A percentile compares a stretch with the other conserved stretches of the same genome.
Conservation (phyloP, 2,888 invertebrate species). For the Meteorus cinctellus region DNA sequence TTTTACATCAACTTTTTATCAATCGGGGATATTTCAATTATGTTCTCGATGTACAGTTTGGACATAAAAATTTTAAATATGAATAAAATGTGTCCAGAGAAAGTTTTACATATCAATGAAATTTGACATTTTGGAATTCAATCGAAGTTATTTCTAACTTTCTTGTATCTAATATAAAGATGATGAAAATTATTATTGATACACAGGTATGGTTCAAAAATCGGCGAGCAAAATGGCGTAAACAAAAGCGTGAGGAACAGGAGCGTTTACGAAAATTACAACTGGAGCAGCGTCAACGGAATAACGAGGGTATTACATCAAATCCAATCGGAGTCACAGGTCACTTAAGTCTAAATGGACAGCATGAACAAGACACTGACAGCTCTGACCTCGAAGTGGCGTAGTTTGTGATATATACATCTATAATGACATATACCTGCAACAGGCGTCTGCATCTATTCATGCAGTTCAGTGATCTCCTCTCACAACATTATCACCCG, state of each 20-base stretch:
- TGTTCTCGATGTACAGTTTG: too few species aligned
- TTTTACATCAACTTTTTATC: too few species aligned
- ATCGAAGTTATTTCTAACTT: too few species aligned
- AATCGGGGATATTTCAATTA: too few species aligned
- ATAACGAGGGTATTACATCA: conserved; percentile 65
- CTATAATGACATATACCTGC: conserved; percentile 4
- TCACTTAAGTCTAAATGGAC: conserved; percentile 62
- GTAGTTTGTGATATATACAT: conserved; percentile 70
- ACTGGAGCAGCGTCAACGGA: conserved; percentile 79
- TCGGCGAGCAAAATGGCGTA: conserved; percentile 95
- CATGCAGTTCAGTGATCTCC: conserved; percentile 29
- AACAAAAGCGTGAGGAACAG: conserved; percentile 93
- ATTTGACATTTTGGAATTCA: too few species aligned
- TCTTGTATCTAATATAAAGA: too few species aligned
- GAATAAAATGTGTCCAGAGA: neutral
- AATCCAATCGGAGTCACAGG: conserved; percentile 61
- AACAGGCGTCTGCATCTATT: conserved; percentile 1
- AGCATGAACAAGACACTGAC: conserved; percentile 74
- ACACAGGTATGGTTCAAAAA: conserved; percentile 97
- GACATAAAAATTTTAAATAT: too few species aligned
- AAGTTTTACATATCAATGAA: neutral
- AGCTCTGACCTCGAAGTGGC: conserved; percentile 89
- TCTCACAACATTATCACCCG: conserved; percentile 33
- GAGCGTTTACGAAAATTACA: conserved; percentile 87
- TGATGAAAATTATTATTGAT: conserved; percentile 8